Evolutionary conservation across 2,888 invertebrate genomes (phyloP), one percentile per base, ranked within the genome.

Genomic region (Sussaba pulchella): DNA sequence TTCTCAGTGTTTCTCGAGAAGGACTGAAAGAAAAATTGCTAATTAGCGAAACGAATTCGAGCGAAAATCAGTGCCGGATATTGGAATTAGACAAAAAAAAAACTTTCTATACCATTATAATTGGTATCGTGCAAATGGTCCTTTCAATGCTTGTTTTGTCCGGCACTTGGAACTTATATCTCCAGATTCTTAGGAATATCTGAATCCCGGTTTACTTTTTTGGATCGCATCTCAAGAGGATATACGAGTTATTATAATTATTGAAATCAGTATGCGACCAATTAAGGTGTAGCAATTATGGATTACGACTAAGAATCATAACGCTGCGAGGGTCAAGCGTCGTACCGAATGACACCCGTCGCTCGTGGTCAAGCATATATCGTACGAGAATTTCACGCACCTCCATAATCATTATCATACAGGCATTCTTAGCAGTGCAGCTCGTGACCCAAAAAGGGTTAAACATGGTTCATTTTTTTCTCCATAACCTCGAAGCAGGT

Each of bases 61-160:
- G 26, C 43, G 19, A 14, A 72, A 63, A 57, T 24, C 36, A 57
- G 26, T 50, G n/a, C 39, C 17, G 52, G 72, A 71, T 71, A 52
- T 71, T 71, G 45, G 61, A 80, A 39, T 63, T 47, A 64, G 52
- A 47, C 12, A 59, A 76, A 80, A 76, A 69, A 80, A 72, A 69
- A n/a, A n/a, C n/a, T 6, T 50, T 9, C 19, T 26, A 1, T 21
- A 8, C 12, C 47, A 59, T 50, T 47, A 21, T 10, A 47, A 45
- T 14, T 24, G 9, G 9, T 19, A 47, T 59, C 19, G 6, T 31
- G 26, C 6, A 17, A 54, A 64, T 47, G 19, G 2, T 52, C 24
- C 2, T n/a, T n/a, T 57, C 21, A 52, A 31, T 52, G 21, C 2
- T 12, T 9, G 21, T 52, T 31, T 57, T 14, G 57, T 1, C 17